Base-by-base conservation (phyloP, 2,888 invertebrate species). In the Magallana nippona region DNA sequence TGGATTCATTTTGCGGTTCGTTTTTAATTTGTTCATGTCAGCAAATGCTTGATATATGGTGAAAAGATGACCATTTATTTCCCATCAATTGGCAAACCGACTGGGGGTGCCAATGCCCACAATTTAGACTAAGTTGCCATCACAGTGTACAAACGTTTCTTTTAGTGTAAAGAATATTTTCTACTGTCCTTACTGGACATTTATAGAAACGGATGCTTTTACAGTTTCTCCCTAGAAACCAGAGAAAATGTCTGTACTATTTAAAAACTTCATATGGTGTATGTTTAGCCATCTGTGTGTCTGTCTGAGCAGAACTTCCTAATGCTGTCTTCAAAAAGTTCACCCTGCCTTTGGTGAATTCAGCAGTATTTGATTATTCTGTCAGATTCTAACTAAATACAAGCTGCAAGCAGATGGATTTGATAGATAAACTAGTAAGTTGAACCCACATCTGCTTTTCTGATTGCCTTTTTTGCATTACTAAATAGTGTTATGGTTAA, bases 401-500 rank as follows among this genome's bases (percentile, higher is more conserved):
- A 71, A 71, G 71, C 71, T 27, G 78, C 55, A 78, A 55, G 78
- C 78, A 55, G 78, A 78, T 78, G 55, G 56, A 78, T 56, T 55
- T 78, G 78, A 78, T 78, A 55, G 78, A 56, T 56, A 55, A 32
- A 78, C 78, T 78, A 55, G 55, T 78, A 55, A 78, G 55, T n/a
- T 78, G 55, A 55, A 78, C 78, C 55, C 78, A 77, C 78, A 78
- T 78, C 55, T 78, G 78, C 27, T 78, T 56, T 78, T 78, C 22
- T 56, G 55, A 55, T 55, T 78, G 78, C 78, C 56, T 78, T 78
- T 71, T 71, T 71, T 32, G 32, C 71, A 71, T 71, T 71, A 27
- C 71, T 22, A 27, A 44, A 15, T 19, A 71, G 71, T 71, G 71
- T 71, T 71, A 71, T 71, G 22, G 71, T 71, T 71, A 71, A 71